These are phyloP conservation scores for Apis laboriosa DNA, from an alignment of 1,140 invertebrate genomes.

Conservation along the genomic window DNA sequence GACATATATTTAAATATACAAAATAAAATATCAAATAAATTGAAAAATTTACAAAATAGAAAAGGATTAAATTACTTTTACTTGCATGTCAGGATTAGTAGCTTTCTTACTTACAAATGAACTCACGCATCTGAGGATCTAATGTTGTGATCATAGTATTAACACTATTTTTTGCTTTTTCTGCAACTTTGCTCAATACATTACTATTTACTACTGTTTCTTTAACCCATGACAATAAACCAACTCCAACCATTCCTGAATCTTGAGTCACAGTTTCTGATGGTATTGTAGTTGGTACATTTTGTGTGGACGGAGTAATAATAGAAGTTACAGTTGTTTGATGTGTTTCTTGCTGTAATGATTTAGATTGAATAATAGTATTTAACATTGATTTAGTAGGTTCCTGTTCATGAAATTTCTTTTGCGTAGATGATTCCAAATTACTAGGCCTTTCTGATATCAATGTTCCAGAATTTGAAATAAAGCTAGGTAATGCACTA, in stretches of 20 bases:
- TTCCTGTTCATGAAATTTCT: constrained; percentile 28
- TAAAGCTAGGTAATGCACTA: constrained; percentile 78
- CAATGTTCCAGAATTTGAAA: constrained; percentile 63
- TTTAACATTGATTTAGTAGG: constrained; percentile 49
- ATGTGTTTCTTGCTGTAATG: constrained; percentile 25
- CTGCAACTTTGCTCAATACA: constrained; percentile 85
- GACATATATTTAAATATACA: background rate
- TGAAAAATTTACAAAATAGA: background rate
- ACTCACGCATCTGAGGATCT: constrained; percentile 95
- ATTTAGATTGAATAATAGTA: constrained; percentile 41
- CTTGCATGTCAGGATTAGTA: constrained; percentile 21
- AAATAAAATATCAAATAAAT: background rate
- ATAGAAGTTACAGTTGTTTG: background rate
- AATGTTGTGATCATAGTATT: constrained; percentile 93
- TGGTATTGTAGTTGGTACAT: constrained; percentile 23
- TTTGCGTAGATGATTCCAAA: constrained; percentile 15
- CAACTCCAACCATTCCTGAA: constrained; percentile 62
- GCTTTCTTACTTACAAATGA: constrained; percentile 86
- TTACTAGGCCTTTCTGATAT: constrained; percentile 25
- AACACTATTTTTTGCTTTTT: constrained; percentile 91
- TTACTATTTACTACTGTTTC: constrained; percentile 78
- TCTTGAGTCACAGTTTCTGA: constrained; percentile 59
- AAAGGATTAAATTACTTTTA: constrained; percentile 4
- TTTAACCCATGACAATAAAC: constrained; percentile 81
- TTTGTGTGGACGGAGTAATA: constrained; percentile 16